A percentile compares a stretch with the other conserved stretches of the same genome.
Evolutionary conservation across 2,113 vertebrate species (phyloP).

Genomic region (Gopherus evgoodei): DNA sequence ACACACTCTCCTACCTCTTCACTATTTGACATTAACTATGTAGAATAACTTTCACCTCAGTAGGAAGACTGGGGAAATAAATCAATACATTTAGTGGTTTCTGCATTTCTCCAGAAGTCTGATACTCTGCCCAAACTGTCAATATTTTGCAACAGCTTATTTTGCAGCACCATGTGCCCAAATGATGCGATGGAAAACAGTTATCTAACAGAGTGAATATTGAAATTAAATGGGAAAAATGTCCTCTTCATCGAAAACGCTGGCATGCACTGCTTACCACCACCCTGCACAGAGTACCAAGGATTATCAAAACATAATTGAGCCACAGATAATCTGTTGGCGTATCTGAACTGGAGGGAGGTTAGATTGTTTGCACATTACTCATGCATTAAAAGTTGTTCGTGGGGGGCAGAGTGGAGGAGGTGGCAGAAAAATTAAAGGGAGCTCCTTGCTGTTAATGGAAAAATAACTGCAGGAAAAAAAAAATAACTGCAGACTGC

Average conservation of each 20-base stretch:
- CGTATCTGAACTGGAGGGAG: not conserved
- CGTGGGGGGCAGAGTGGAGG: constrained; percentile 35
- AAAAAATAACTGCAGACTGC: constrained; percentile 68
- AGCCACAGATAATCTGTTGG: not conserved
- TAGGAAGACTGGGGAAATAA: not conserved
- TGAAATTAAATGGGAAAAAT: not conserved
- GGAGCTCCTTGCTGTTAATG: constrained; percentile 65
- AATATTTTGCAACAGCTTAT: not conserved
- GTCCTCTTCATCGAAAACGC: not conserved
- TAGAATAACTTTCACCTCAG: not conserved
- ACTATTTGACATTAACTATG: not conserved
- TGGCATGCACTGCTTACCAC: not conserved
- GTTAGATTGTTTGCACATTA: constrained; percentile 19
- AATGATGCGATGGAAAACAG: not conserved
- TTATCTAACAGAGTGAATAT: not conserved
- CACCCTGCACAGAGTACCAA: not conserved
- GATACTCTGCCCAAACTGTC: not conserved
- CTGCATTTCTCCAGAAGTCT: not conserved
- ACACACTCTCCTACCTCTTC: not conserved
- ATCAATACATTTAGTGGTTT: not conserved
- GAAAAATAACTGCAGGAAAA: constrained; percentile 66
- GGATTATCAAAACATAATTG: not conserved
- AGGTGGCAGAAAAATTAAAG: constrained; percentile 44
- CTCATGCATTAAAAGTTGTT: constrained; percentile 61
- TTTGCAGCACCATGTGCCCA: not conserved